Base-by-base conservation (phyloP, 2,113 vertebrate genomes). In the Alethe castanea region DNA sequence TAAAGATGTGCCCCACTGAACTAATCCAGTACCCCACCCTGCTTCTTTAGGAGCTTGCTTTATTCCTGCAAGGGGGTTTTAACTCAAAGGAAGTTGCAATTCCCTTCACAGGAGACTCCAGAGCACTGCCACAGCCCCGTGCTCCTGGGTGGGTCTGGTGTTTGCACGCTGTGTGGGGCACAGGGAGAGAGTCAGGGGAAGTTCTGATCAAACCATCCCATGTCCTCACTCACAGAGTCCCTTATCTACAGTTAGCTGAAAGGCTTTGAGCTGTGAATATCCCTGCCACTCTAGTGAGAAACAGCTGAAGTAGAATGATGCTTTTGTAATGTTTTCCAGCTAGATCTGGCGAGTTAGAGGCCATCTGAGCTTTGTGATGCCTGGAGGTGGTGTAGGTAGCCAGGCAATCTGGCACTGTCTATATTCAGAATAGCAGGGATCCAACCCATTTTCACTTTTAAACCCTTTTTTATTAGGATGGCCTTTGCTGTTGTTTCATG, bases 301-400 rank as follows among this genome's bases (percentile, higher is more conserved):
- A 25, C 6, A 94, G 44, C 35, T 52, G 0, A 69, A 73, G 62
- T 19, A 47, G 71, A 74, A 45, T 17, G 10, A 19, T 33, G 86
- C 29, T 87, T 84, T 64, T 57, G 2, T 35, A 44, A 40, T 2
- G 9, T 74, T 71, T 91, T 76, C 50, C 70, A 53, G 7, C 40
- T 17, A 45, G 78, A 76, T 79, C 36, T 79, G 94, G 78, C 84
- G 84, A 54, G 65, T 80, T 15, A 44, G 70, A 59, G 90, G 91
- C 84, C 87, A 54, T 59, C 66, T 81, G 84, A 96, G 91, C 84
- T 82, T 69, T 81, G 72, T 40, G 40, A 40, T 14, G 40, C 40
- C 40, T 54, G 90, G 87, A 91, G 96, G 90, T 88, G 91, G 80
- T 71, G 60, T 84, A 86, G 79, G 80, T 83, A 86, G 82, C 44